Conservation (phyloP, 2,888 invertebrate species). For the Drosophila picticornis region DNA sequence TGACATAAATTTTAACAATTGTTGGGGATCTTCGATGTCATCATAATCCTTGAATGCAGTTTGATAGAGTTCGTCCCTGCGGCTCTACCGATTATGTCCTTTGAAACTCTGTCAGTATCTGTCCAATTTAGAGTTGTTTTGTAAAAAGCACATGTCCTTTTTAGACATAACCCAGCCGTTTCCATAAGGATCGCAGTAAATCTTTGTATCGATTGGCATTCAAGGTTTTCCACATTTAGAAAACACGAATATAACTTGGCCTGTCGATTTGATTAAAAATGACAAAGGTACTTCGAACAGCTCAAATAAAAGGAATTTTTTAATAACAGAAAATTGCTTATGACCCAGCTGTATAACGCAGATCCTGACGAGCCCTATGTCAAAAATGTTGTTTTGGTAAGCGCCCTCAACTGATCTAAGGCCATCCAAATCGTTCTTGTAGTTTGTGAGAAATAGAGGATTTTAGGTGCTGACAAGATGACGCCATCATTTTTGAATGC, state of each 20-base stretch:
- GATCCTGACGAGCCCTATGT: neutral
- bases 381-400: neutral
- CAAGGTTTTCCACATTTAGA: neutral
- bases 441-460: neutral
- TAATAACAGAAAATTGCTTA: neutral
- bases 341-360: neutral
- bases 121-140: neutral
- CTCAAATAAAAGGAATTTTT: neutral
- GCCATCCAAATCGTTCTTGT: conserved; percentile 5
- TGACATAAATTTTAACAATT: neutral
- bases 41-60: neutral
- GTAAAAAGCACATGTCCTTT: neutral
- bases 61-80: neutral
- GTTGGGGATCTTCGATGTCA: neutral
- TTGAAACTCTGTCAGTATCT: neutral
- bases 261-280: neutral
- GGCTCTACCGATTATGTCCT: neutral
- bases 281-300: neutral
- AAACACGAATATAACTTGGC: neutral
- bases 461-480: neutral
- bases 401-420: conserved; percentile 2
- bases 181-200: neutral
- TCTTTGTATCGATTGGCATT: neutral
- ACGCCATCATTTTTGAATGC: neutral
- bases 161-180: neutral